Evolutionary conservation across 53 echinoderm and acorn worm genomes (phyloP), one percentile per base, ranked within the genome.

Genomic region (Crossaster papposus): DNA sequence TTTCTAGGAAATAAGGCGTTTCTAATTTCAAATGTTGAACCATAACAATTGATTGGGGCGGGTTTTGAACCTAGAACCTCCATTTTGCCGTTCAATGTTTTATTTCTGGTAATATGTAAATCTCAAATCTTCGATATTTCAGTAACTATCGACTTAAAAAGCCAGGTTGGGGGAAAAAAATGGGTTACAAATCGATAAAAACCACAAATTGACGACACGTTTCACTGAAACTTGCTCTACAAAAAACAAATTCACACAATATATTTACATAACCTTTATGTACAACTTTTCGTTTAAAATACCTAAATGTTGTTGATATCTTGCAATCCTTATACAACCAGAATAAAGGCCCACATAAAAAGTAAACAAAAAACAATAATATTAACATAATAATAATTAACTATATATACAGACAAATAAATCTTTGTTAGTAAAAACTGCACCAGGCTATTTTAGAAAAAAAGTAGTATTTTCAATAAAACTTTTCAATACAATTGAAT

Each of bases 281-380:
- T 74, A 74, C 75, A 74, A 17, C 18, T 34, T 34, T 35, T 35
- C 36, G 0, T 18, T 17, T 20, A 74, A 74, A 36, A 10, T 20
- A 54, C 28, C 30, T 8, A 53, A 55, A 51, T 80, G 55, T 33
- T 80, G 2, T 30, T 30, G 30, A 55, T 30, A 80, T 6, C 80
- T 22, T 54, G 18, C 51, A 36, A 77, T 77, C 51, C 44, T 77
- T 77, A 77, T 31, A 29, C 38, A 77, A 77, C 44, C 50, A 77
- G 26, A 77, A 26, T 1, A 50, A 77, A 10, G 5, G 30, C 74
- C 17, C 14, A 4, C 32, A 36, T 24, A 74, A 36, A 33, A 74
- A 74, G 18, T 33, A 74, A 33, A 74, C 36, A 34, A 74, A 74
- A 32, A 33, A 17, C 6, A 35, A 0, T 74, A n/a, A 32, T 33